Evolutionary conservation across 30 jellyfish, hydroid and myxozoan species (phyloP), one percentile per base, ranked within the genome.

Genomic region (Chrysaora quinquecirrha): DNA sequence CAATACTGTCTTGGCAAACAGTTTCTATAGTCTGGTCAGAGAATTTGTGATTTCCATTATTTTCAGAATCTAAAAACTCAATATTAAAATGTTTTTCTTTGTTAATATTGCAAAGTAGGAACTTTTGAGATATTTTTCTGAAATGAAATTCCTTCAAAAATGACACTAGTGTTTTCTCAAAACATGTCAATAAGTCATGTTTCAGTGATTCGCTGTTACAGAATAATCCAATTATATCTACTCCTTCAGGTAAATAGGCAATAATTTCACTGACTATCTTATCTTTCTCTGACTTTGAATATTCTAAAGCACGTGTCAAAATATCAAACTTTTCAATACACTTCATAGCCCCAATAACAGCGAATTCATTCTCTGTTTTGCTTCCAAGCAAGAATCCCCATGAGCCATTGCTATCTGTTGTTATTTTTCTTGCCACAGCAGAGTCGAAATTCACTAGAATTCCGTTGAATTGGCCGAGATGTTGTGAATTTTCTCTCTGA

Each of bases 321-420:
- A 75, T 60, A 30, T 64, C 80, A 48, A 23, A 14, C 3, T 48
- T 22, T 2, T 30, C 52, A 12, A 46, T 25, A 52, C 68, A 46
- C 14, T 48, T 67, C 23, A 7, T 22, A 0, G 54, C 75, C 14
- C 48, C 48, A 10, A 78, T 6, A 19, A 62, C 31, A 35, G 43
- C 46, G 48, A 33, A 3, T 7, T 19, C 3, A 14, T 14, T 25
- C 0, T 49, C 38, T 22, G 18, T 14, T 6, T 30, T 29, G 14
- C 72, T 62, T 3, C 89, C 89, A 9, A 78, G 73, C 22, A 78
- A n/a, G 33, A 78, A 25, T 28, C 89, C 89, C 89, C 89, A 78
- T n/a, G 89, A 63, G 9, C 0, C 33, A 24, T 78, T 12, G 73
- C 19, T 20, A 2, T 52, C 29, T 10, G 9, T 10, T 9, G 9